Base-by-base conservation (phyloP, 2,888 invertebrate genomes). In the Schizaphis graminum region DNA sequence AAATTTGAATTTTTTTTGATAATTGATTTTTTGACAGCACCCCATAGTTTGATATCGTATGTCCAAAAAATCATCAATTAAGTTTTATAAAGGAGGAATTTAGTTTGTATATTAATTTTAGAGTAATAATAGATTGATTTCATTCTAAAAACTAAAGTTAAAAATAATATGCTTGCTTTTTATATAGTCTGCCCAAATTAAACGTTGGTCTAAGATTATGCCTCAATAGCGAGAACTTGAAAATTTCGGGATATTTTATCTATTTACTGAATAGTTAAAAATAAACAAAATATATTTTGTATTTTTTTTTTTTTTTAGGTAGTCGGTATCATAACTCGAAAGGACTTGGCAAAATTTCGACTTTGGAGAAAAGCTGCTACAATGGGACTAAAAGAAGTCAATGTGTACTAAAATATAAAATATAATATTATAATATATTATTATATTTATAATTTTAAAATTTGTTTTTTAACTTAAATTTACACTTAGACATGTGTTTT, bases 311-410 rank as follows among this genome's bases (percentile, higher is more conserved):
- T 85, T 92, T 87, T 44, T 67, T 95, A 97, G 96, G 97, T 97
- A n/a, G 96, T 97, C 91, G 97, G 97, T 28, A 97, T 97, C 95
- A 97, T 97, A 61, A 97, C 97, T 2, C 95, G 97, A 91, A 97
- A 97, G 95, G 97, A 97, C 95, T 95, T 97, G 91, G 97, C 97
- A 0, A 95, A 96, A 61, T 96, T 96, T 95, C 95, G 96, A 49
- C 95, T 96, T 57, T 96, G 96, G 95, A 95, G 95, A 93, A 96
- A 96, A 94, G 95, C 96, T 94, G 96, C 96, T 41, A 95, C 95
- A 94, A 96, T 96, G 95, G 96, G 96, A 16, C 95, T 96, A 53
- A 96, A 96, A 95, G 96, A 96, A 95, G 95, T 96, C 56, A 95
- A 95, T 77, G 95, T 95, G 53, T 94, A 94, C 49, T 95, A 91